A percentile compares a stretch with the other conserved stretches of the same genome.
phyloP scores from a whole-genome alignment of 2,888 invertebrate genomes.

The Panorpa germanica region DNA sequence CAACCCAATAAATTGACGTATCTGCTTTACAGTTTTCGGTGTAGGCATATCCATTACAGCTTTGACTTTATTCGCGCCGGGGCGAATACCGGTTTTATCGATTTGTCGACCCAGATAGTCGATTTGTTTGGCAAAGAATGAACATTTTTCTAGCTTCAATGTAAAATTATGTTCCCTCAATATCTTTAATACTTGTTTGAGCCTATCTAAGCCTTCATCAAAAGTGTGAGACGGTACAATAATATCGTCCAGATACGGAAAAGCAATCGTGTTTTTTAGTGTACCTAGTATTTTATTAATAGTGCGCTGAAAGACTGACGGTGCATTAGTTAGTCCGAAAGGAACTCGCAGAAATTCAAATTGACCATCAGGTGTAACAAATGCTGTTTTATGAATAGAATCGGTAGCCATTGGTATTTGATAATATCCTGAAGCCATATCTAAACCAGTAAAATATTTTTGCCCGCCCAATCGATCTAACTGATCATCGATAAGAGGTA shows the following conservation, averaged over 20 bases:
- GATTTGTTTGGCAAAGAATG: slow-evolving; percentile 9
- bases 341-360: slow-evolving; percentile 15
- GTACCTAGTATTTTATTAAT: too few species aligned
- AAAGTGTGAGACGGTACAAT: too few species aligned
- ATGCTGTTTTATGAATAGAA: slow-evolving; percentile 13
- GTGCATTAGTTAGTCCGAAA: slow-evolving; percentile 15
- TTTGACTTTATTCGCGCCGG: slow-evolving; percentile 10
- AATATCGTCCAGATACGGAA: too few species aligned
- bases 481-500: slow-evolving; percentile 13
- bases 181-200: too few species aligned
- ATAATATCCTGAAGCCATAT: slow-evolving; percentile 14
- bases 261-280: too few species aligned
- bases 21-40: slow-evolving; percentile 11
- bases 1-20: slow-evolving; percentile 12
- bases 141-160: slow-evolving; percentile 11
- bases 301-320: slow-evolving; percentile 14
- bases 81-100: slow-evolving; percentile 10
- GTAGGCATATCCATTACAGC: slow-evolving; percentile 10
- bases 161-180: slow-evolving; percentile 4
- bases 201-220: too few species aligned
- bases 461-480: slow-evolving; percentile 12
- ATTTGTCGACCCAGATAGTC: slow-evolving; percentile 13
- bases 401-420: slow-evolving; percentile 12
- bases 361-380: slow-evolving; percentile 14
- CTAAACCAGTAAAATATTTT: slow-evolving; percentile 12